phyloP scores from a whole-genome alignment of 2,888 invertebrate genomes.

The Anthophora plumipes region DNA sequence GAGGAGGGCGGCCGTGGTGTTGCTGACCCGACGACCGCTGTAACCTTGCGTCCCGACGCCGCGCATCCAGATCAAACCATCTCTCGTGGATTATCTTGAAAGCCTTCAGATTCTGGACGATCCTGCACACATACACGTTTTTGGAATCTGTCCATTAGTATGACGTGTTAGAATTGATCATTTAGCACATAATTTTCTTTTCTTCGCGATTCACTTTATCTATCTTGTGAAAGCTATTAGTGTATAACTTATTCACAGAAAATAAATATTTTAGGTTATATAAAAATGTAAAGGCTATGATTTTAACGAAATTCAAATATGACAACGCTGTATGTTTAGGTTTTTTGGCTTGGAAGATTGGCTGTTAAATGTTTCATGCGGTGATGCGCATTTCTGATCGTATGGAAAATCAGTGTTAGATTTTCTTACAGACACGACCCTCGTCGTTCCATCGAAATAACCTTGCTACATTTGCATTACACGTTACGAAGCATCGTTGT shows the following conservation, averaged over 20 bases:
- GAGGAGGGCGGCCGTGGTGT: conserved; percentile 79
- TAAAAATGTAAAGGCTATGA: no score
- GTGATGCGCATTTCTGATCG: neutral
- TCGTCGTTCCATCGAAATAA: neutral
- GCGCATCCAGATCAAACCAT: conserved; percentile 73
- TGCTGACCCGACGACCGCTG: conserved; percentile 84
- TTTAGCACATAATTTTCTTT: neutral
- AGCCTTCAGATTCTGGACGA: conserved; percentile 43
- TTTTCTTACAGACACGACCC: neutral
- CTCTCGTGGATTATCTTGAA: conserved; percentile 66
- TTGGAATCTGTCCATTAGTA: neutral
- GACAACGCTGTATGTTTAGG: neutral
- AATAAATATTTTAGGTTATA: neutral
- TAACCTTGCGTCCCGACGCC: conserved; percentile 81
- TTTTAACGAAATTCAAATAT: neutral
- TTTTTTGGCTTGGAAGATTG: neutral
- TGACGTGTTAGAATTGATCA: neutral
- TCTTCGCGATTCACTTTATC: neutral
- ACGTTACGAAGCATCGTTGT: conserved; percentile 24
- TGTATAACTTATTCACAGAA: neutral
- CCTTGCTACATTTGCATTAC: conserved; percentile 36
- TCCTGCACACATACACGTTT: conserved; percentile 11
- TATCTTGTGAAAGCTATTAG: neutral
- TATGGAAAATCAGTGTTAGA: neutral
- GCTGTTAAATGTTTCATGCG: neutral